These are phyloP conservation scores for Copidosoma aretas DNA, from an alignment of 2,888 invertebrate species.

Conservation along the genomic window DNA sequence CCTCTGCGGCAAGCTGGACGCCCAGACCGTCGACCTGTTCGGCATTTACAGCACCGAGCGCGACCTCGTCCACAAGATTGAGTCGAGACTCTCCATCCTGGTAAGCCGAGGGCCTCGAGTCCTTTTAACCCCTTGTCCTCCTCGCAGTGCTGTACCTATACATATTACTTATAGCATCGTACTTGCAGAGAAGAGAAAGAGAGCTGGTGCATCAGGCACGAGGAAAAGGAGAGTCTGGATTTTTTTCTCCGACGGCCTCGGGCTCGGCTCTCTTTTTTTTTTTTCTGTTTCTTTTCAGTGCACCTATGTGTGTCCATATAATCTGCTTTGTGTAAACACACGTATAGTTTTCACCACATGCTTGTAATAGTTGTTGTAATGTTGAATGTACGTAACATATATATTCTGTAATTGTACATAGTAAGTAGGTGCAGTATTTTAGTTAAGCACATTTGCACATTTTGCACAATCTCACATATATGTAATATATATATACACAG, in stretches of 20 bases:
- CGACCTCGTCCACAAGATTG: slow-evolving; percentile 56
- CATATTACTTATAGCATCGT: too few relatives aligned
- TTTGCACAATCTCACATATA: neutral
- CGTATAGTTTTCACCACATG: neutral
- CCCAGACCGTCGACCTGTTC: slow-evolving; percentile 58
- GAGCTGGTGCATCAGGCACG: too few relatives aligned
- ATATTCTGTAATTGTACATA: too few relatives aligned
- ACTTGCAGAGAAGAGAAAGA: too few relatives aligned
- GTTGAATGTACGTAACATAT: too few relatives aligned
- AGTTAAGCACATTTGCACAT: too few relatives aligned
- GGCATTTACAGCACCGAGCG: slow-evolving; percentile 58
- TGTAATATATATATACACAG: neutral
- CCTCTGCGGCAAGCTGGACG: slow-evolving; percentile 57
- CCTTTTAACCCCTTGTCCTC: too few relatives aligned
- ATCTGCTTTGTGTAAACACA: neutral
- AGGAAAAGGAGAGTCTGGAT: too few relatives aligned
- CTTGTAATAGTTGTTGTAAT: neutral
- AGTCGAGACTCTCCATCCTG: slow-evolving; percentile 58
- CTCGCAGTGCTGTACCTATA: too few relatives aligned
- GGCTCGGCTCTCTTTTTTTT: neutral
- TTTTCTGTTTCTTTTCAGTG: neutral
- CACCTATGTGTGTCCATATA: too few relatives aligned
- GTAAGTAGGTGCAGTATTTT: too few relatives aligned
- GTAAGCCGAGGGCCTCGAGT: slow-evolving; percentile 48
- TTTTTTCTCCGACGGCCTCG: neutral